Conservation (phyloP, 2,888 invertebrate genomes). For the Monochamus alternatus region DNA sequence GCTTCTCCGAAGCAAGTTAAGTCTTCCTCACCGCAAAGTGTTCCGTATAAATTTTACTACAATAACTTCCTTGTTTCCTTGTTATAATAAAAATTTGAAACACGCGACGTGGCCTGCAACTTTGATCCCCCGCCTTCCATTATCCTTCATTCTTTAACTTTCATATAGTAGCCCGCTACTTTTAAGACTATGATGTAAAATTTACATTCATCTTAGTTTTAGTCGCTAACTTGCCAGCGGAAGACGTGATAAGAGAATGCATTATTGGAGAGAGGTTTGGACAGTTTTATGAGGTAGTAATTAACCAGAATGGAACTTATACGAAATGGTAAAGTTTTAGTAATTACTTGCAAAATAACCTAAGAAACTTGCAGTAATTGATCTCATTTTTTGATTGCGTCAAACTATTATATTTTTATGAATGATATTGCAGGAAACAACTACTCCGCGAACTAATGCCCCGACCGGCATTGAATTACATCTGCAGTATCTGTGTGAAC, state of each 20-base stretch:
- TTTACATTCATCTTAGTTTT: slow-evolving; percentile 30
- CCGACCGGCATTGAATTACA: too few species aligned
- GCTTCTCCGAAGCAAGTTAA: neutral
- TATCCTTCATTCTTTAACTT: slow-evolving; percentile 21
- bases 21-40: neutral
- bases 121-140: slow-evolving; percentile 19
- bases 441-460: too few species aligned
- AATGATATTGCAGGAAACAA: too few species aligned
- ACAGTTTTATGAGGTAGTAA: too few species aligned
- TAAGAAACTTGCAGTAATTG: too few species aligned
- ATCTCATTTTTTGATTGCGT: too few species aligned
- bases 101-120: slow-evolving; percentile 10
- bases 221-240: slow-evolving; percentile 15
- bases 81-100: slow-evolving; percentile 32
- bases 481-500: too few species aligned
- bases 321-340: too few species aligned
- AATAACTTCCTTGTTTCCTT: slow-evolving; percentile 13
- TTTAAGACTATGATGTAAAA: slow-evolving; percentile 18
- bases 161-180: slow-evolving; percentile 17
- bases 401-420: too few species aligned
- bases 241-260: slow-evolving; percentile 10
- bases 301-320: too few species aligned
- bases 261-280: too few species aligned
- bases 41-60: slow-evolving; percentile 13
- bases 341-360: too few species aligned